A percentile compares a stretch with the other conserved stretches of the same genome.
Evolutionary conservation across 2,888 invertebrate species (phyloP).

Genomic region (Acronicta alni): DNA sequence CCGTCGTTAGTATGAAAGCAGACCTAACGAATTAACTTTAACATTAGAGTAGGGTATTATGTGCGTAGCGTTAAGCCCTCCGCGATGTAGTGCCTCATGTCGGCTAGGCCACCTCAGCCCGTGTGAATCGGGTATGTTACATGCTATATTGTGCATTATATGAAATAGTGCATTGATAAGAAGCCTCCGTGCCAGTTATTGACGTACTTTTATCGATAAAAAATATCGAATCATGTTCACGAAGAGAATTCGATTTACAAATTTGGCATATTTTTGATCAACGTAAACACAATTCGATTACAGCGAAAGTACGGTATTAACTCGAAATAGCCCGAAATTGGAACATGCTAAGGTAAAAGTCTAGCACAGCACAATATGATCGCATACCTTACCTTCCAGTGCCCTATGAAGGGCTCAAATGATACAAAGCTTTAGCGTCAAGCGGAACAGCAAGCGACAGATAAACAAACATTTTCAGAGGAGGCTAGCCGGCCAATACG

Average conservation of each 20-base stretch:
- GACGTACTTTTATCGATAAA: slow-evolving; percentile 24
- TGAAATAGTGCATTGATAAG: slow-evolving; percentile 70
- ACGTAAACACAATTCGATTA: slow-evolving; percentile 41
- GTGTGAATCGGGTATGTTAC: slow-evolving; percentile 87
- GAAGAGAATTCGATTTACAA: slow-evolving; percentile 36
- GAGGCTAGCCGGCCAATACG: slow-evolving; percentile 88
- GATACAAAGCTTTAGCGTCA: slow-evolving; percentile 81
- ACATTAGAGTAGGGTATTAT: slow-evolving; percentile 68
- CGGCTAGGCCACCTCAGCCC: slow-evolving; percentile 76
- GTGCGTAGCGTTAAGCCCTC: slow-evolving; percentile 79
- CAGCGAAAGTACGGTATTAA: slow-evolving; percentile 35
- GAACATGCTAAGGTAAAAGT: slow-evolving; percentile 63
- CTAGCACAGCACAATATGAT: slow-evolving; percentile 66
- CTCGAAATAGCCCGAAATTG: slow-evolving; percentile 42
- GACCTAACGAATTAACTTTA: slow-evolving; percentile 78
- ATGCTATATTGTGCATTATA: slow-evolving; percentile 76
- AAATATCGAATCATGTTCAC: slow-evolving; percentile 41
- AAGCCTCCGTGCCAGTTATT: slow-evolving; percentile 38
- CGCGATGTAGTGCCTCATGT: slow-evolving; percentile 74
- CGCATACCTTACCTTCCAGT: slow-evolving; percentile 64
- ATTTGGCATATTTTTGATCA: slow-evolving; percentile 21
- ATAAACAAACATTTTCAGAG: slow-evolving; percentile 86
- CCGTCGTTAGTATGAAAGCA: slow-evolving; percentile 82
- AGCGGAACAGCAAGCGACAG: slow-evolving; percentile 82
- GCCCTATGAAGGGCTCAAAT: slow-evolving; percentile 55